Percentiles rank a stretch among this genome's conserved stretches.
Conservation (phyloP, 2,113 vertebrate genomes). For the Perca flavescens region DNA sequence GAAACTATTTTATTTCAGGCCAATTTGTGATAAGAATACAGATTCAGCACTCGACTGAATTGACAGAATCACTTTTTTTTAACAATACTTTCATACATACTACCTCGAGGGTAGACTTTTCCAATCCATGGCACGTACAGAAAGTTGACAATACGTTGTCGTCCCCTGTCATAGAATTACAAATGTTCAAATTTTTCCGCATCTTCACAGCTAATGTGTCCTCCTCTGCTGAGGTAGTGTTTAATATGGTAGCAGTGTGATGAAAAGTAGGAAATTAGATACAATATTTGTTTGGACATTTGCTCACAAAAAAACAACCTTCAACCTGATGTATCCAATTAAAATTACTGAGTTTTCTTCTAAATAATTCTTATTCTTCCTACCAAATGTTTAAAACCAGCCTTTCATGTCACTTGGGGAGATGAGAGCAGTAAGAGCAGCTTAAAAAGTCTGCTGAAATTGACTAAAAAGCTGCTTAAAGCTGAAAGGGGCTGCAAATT, state of each 20-base stretch:
- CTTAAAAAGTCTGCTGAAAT: too few relatives aligned
- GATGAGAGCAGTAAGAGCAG: background rate
- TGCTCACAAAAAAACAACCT: background rate
- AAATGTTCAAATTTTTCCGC: background rate
- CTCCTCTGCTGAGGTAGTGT: background rate
- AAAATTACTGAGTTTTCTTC: background rate
- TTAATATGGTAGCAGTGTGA: constrained; percentile 6
- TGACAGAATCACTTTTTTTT: constrained; percentile 19
- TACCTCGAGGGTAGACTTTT: constrained; percentile 16
- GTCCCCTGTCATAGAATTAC: constrained; percentile 5
- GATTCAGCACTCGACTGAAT: constrained; percentile 27
- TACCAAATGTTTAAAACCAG: background rate
- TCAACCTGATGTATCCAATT: background rate
- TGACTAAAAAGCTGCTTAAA: too few relatives aligned
- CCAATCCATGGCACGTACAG: background rate
- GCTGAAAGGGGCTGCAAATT: too few relatives aligned
- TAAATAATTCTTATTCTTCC: background rate
- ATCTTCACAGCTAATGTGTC: constrained; percentile 12
- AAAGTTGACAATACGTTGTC: constrained; percentile 15
- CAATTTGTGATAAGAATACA: constrained; percentile 35
- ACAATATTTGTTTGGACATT: background rate
- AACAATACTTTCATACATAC: background rate
- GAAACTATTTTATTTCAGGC: constrained; percentile 42
- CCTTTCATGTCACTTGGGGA: background rate
- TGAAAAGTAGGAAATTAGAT: background rate